Conservation (phyloP, 2,797 vertebrate genomes). For the Phataginus tricuspis region DNA sequence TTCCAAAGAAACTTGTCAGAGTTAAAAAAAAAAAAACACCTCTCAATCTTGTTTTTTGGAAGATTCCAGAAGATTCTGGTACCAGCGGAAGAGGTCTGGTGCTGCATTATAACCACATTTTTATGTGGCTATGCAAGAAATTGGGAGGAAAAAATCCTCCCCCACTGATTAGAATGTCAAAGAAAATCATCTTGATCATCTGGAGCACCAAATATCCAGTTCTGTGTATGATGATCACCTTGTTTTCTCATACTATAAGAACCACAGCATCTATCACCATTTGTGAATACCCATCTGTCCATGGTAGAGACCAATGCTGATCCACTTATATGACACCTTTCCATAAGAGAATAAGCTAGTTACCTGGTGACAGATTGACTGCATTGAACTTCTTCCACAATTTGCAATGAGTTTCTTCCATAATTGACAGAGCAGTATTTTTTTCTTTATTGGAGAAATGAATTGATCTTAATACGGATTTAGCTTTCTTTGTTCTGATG, state of each 20-base stretch:
- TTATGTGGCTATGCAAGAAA: background rate
- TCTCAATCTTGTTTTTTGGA: background rate
- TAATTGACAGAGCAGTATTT: background rate
- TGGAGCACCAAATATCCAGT: background rate
- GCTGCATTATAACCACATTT: background rate
- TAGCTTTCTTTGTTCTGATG: background rate
- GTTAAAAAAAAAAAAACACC: background rate
- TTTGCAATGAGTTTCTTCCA: background rate
- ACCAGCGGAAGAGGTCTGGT: background rate
- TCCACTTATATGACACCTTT: background rate
- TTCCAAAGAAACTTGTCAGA: background rate
- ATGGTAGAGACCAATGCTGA: background rate
- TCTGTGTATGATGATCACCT: background rate
- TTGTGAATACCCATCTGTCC: background rate
- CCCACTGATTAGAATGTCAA: background rate
- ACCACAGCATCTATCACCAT: background rate
- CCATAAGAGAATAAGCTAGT: background rate
- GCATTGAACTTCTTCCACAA: background rate
- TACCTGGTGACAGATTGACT: background rate
- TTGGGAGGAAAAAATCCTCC: background rate
- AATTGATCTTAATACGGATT: background rate
- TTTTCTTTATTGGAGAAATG: background rate
- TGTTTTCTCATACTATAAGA: background rate
- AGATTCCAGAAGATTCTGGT: background rate
- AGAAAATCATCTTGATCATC: background rate